Conservation (phyloP, 2,113 vertebrate species). For the Chloropsis cyanopogon region DNA sequence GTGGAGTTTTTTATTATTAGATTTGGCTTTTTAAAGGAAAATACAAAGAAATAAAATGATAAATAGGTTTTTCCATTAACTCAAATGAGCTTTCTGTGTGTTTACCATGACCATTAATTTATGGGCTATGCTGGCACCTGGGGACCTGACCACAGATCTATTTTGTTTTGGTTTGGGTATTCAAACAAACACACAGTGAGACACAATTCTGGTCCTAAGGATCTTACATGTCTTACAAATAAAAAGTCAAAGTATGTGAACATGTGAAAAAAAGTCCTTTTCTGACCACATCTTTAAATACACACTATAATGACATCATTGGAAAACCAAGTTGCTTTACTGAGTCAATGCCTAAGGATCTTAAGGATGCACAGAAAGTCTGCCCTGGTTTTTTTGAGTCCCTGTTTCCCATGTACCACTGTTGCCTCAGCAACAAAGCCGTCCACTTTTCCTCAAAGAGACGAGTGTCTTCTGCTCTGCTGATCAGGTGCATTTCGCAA, state of each 20-base stretch:
- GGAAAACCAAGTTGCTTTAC: neutral
- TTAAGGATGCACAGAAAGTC: neutral
- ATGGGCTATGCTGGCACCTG: neutral
- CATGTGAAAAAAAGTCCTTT: neutral
- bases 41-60: neutral
- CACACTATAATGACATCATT: neutral
- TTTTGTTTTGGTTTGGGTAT: neutral
- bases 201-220: neutral
- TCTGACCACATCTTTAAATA: neutral
- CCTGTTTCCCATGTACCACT: neutral
- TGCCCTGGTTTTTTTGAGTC: neutral
- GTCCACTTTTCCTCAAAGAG: neutral
- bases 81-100: neutral
- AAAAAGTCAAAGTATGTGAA: neutral
- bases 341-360: neutral
- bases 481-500: neutral
- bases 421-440: conserved; percentile 29
- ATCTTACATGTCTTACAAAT: neutral
- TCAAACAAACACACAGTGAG: neutral
- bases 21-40: neutral
- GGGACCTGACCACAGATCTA: neutral
- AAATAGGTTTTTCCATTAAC: neutral
- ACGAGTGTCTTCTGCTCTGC: neutral
- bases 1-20: neutral
- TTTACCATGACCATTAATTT: neutral